phyloP scores from a whole-genome alignment of 2,888 invertebrate species.

The Platycheirus albimanus region DNA sequence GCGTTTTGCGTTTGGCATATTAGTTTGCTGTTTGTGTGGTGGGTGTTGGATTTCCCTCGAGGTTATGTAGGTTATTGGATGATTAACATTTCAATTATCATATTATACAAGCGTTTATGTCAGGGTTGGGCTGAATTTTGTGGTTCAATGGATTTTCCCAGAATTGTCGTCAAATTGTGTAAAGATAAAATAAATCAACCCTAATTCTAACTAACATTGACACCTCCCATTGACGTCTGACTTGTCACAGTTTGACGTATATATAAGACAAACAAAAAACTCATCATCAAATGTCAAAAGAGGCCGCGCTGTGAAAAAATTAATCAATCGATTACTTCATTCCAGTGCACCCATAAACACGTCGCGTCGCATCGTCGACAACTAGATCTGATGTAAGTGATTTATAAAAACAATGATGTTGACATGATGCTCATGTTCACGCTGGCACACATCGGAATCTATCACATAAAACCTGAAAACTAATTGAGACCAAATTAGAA shows the following conservation, averaged over 20 bases:
- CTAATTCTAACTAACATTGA: no score
- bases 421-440: conserved; percentile 46
- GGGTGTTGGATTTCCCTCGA: conserved; percentile 50
- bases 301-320: conserved; percentile 13
- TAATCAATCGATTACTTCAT: conserved; percentile 60
- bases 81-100: conserved; percentile 27
- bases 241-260: conserved; percentile 1
- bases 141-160: conserved; percentile 3
- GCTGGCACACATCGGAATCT: conserved; percentile 31
- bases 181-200: no score
- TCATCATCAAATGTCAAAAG: conserved; percentile 42
- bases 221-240: conserved; percentile 6
- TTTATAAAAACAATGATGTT: conserved; percentile 23
- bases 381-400: conserved; percentile 32
- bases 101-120: conserved; percentile 2
- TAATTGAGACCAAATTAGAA: conserved; percentile 33
- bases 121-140: conserved; percentile 9
- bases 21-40: conserved; percentile 17
- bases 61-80: conserved; percentile 28
- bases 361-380: no score
- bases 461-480: conserved; percentile 36
- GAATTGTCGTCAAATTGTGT: no score
- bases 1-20: no score
- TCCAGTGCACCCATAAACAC: conserved; percentile 41
- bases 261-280: not conserved